Evolutionary conservation across 2,888 invertebrate genomes (phyloP), one percentile per base, ranked within the genome.

Genomic region (Nasonia oneida): DNA sequence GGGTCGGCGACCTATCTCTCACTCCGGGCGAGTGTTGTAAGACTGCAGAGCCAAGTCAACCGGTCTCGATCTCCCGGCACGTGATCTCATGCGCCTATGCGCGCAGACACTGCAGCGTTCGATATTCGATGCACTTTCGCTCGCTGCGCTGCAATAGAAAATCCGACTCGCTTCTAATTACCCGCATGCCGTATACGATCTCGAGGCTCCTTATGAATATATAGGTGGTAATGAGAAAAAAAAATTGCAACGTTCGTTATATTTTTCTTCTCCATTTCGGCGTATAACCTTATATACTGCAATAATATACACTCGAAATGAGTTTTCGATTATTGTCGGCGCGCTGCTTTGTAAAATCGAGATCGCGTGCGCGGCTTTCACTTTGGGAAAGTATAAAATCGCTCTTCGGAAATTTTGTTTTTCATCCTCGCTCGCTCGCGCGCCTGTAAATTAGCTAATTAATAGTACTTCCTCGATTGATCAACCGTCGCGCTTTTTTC

Each of bases 1-100:
- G 70, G 83, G 81, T 83, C 86, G 77, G 71, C 81, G 83, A 83
- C 83, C 86, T 83, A 83, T 86, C 83, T 81, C 39, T 79, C 70
- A 5, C 57, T 37, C 50, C 42, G 4, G 61, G 12, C 57, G 39
- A 23, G 37, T 84, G 85, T 82, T 82, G 85, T 82, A 85, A 85
- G 75, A 23, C 23, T 61, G 57, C 75, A 73, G 71, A 57, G n/a
- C 57, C 42, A 14, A 70, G 39, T 42, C 76, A 75, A 86, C 80
- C 86, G 80, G 86, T 86, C 83, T 29, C 77, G 37, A 37, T 77
- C 61, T 18, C 74, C 15, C 50, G 61, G 61, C 15, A 18, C 53
- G 33, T 5, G 37, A 23, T 37, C 61, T 61, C 57, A 23, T 61
- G n/a, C 23, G 23, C 23, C 23, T 23, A 23, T 23, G 23, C 23